Percentiles rank a stretch among this genome's conserved stretches.
phyloP scores from a whole-genome alignment of 2,113 vertebrate species.

The Dissostichus mawsoni region DNA sequence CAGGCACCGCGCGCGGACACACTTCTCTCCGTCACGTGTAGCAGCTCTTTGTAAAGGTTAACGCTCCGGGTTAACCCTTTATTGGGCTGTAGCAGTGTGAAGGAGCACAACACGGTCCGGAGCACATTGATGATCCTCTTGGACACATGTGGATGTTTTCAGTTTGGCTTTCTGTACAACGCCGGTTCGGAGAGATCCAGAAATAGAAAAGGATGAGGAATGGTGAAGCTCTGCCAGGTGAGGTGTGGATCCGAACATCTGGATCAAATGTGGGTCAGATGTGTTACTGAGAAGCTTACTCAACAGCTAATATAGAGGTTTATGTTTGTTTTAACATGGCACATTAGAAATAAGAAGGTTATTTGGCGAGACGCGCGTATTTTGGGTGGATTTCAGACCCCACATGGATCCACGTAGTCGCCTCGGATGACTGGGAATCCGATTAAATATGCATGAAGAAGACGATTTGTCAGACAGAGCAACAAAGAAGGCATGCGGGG shows the following conservation, averaged over 20 bases:
- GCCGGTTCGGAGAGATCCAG: neutral
- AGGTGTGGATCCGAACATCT: constrained; percentile 60
- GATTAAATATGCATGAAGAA: constrained; percentile 62
- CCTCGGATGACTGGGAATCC: constrained; percentile 48
- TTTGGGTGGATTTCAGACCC: constrained; percentile 31
- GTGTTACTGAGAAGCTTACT: neutral
- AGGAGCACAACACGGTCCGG: constrained; percentile 17
- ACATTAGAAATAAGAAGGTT: neutral
- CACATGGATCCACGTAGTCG: constrained; percentile 34
- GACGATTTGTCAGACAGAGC: constrained; percentile 67
- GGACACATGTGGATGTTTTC: constrained; percentile 9
- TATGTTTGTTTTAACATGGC: neutral
- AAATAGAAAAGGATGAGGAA: constrained; percentile 23
- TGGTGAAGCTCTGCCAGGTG: constrained; percentile 53
- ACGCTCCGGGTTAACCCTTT: constrained; percentile 75
- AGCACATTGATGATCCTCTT: constrained; percentile 14
- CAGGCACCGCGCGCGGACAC: constrained; percentile 64
- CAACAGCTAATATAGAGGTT: neutral
- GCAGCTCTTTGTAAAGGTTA: constrained; percentile 83
- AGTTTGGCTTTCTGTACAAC: constrained; percentile 8
- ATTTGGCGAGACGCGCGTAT: neutral
- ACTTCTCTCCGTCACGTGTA: constrained; percentile 83
- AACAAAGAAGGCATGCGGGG: constrained; percentile 70
- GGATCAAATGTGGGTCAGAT: constrained; percentile 63
- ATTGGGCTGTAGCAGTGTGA: constrained; percentile 3